Base-by-base conservation (phyloP, 2,888 invertebrate species). In the Eurytoma adleriae region DNA sequence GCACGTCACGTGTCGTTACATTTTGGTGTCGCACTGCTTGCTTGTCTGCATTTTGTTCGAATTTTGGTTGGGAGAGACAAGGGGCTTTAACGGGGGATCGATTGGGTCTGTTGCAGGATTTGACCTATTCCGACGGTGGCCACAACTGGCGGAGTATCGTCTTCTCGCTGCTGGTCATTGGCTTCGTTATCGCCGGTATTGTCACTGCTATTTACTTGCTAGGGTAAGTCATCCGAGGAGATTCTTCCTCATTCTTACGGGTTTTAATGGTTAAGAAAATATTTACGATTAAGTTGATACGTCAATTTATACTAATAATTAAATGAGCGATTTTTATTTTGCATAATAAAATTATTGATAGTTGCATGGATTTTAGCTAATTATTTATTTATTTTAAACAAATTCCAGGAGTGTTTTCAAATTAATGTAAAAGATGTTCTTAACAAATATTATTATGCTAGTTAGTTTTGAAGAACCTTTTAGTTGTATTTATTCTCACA, bases 101-200 rank as follows among this genome's bases (percentile, higher is more conserved):
- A 0, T 61, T 52, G 68, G 16, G 30, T 80, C 69, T 83, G 84
- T 91, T 92, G 70, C 92, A 95, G 95, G 96, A 96, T 91, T 94
- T 96, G 91, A 92, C 93, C 87, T 95, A 96, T 91, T 95, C 94
- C 86, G 93, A 92, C 83, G 96, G 96, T 91, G 96, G 96, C 84
- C 96, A 96, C 93, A 96, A 96, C 91, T 96, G 96, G 96, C 94
- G 95, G 91, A 96, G 96, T 91, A 96, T 96, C 89, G 93, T 96
- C 90, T 95, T 96, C 91, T 96, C 96, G 84, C 92, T 96, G 90
- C 93, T 96, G 92, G 96, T 96, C 91, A 96, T 96, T 92, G 94
- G 96, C 91, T 93, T 95, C 91, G 96, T 96, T 88, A 96, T 96
- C 92, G 95, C 96, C 86, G 96, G 96, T 84, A 96, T 96, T 89